Conservation (phyloP, 2,113 vertebrate species). For the Rhinogobius similis region DNA sequence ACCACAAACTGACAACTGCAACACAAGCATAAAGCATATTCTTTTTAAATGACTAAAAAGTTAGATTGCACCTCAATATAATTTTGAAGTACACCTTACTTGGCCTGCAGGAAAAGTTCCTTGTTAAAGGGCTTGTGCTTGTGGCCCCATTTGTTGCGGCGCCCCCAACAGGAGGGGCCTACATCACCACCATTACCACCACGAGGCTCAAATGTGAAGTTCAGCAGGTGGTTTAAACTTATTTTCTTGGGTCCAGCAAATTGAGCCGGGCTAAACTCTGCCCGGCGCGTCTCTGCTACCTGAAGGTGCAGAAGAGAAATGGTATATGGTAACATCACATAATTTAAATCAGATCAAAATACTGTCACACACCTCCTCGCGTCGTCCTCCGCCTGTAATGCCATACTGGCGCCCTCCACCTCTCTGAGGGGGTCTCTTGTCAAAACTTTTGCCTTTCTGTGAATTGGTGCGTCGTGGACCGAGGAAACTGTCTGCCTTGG, state of each 20-base stretch:
- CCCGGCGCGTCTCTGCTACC: slow-evolving; percentile 97
- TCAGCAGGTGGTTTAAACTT: slow-evolving; percentile 96
- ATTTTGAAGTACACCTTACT: slow-evolving; percentile 76
- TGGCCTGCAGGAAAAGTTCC: slow-evolving; percentile 98
- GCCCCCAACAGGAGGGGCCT: slow-evolving; percentile 88
- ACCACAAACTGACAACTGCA: slow-evolving; percentile 98
- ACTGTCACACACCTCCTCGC: slow-evolving; percentile 89
- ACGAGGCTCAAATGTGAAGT: slow-evolving; percentile 98
- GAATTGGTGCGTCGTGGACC: slow-evolving; percentile 91
- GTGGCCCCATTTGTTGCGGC: slow-evolving; percentile 96
- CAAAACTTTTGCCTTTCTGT: slow-evolving; percentile 99
- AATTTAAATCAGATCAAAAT: no score
- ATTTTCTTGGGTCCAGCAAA: slow-evolving; percentile 98
- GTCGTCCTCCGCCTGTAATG: slow-evolving; percentile 91
- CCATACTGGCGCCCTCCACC: slow-evolving; percentile 87
- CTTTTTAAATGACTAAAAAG: not conserved
- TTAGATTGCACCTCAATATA: not conserved
- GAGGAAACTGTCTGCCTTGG: slow-evolving; percentile 90
- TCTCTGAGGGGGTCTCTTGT: slow-evolving; percentile 97
- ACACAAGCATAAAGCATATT: slow-evolving; percentile 24
- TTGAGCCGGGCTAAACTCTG: slow-evolving; percentile 98
- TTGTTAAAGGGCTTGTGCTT: slow-evolving; percentile 97
- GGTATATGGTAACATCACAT: no score
- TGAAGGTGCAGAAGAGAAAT: slow-evolving; percentile 57
- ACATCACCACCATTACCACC: slow-evolving; percentile 88